A percentile compares a stretch with the other conserved stretches of the same genome.
These are phyloP conservation scores for Lottia gigantea DNA, from an alignment of 2,888 invertebrate genomes.

Conservation along the genomic window DNA sequence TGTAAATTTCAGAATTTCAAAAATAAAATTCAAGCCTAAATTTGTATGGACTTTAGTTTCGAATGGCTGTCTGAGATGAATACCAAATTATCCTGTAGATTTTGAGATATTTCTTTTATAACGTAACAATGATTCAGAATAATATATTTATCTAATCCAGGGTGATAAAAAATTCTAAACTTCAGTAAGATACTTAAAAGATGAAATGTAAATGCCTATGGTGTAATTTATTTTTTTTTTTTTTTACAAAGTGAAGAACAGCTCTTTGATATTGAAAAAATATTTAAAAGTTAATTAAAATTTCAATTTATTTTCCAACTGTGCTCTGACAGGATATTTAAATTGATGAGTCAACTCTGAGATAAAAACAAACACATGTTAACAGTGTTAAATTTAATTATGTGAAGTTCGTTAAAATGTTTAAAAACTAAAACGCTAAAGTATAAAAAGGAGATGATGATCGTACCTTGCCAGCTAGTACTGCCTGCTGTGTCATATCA, in stretches of 20 bases:
- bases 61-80: too few species aligned
- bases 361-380: constrained; percentile 13
- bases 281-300: neutral
- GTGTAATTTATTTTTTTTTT: too few species aligned
- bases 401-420: constrained; percentile 1
- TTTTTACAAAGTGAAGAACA: neutral
- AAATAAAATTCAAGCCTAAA: too few species aligned
- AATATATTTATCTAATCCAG: too few species aligned
- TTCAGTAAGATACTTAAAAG: too few species aligned
- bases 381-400: constrained; percentile 5
- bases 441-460: neutral
- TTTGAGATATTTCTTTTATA: too few species aligned
- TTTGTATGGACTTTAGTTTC: too few species aligned
- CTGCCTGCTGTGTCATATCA: constrained; percentile 56
- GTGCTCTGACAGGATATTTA: constrained; percentile 3
- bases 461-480: constrained; percentile 57
- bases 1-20: too few species aligned
- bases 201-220: too few species aligned
- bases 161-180: too few species aligned
- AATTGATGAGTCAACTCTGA: constrained; percentile 11
- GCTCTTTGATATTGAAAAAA: neutral
- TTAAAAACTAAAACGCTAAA: neutral
- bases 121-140: too few species aligned
- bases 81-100: too few species aligned
- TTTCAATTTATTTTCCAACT: neutral